Base-by-base conservation (phyloP, 2,113 vertebrate species). In the Porphyrio hochstetteri region DNA sequence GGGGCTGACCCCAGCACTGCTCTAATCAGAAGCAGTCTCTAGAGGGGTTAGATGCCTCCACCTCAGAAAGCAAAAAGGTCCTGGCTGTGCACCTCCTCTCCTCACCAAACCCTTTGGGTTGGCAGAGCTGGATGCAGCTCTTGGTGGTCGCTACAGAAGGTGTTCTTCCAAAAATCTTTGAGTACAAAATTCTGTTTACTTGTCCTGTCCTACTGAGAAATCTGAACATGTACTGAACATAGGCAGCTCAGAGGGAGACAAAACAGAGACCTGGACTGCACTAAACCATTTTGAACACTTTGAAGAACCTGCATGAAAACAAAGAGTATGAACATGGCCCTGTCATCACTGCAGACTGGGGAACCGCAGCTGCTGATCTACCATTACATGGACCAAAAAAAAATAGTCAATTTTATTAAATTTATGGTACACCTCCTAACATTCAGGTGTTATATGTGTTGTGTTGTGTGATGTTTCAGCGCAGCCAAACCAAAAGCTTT, bases 321-420 rank as follows among this genome's bases (percentile, higher is more conserved):
- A 63, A 87, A 46, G 36, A 69, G 24, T 24, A 40, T 20, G 29
- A 76, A 64, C 7, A 53, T 5, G 9, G 17, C 25, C n/a, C n/a
- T 56, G 16, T 38, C 15, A 80, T 89, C 38, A n/a, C 55, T 61
- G 14, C 14, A 56, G 38, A 44, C 56, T n/a, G 27, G 14, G 23
- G 24, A n/a, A 27, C 25, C 1, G 2, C 35, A 69, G 6, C 21
- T 78, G 24, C 23, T 50, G n/a, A 33, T 72, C 38, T 56, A 6
- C 2, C 1, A 11, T 60, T 67, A 65, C n/a, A 38, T n/a, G 27
- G 18, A 68, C 27, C 9, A 61, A 2, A 3, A 2, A 3, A 68
- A 81, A 69, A 23, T 7, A 67, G 25, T 38, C 4, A 68, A 18
- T 18, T 65, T 25, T 29, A 36, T 40, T 5, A 75, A 59, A 38